Conservation (phyloP, 2,888 invertebrate species). For the Rapana venosa region DNA sequence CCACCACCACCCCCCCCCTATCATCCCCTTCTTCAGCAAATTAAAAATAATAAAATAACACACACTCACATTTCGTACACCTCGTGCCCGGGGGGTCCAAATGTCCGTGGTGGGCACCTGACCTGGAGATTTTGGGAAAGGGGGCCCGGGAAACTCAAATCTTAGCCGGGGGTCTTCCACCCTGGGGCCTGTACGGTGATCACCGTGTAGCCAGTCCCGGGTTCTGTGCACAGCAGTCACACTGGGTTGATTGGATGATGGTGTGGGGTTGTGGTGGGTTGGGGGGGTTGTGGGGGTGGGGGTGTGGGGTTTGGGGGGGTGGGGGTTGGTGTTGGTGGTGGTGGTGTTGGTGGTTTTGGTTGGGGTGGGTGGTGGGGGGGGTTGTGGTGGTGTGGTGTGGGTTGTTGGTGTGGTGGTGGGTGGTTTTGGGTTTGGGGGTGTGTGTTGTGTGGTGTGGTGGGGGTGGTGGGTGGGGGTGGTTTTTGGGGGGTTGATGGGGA, state of each 20-base stretch:
- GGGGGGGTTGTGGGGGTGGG: neutral
- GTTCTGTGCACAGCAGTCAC: neutral
- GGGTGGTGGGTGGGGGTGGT: no score
- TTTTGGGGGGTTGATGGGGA: no score
- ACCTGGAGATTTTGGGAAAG: neutral
- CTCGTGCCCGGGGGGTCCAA: slow-evolving; percentile 31
- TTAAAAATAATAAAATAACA: no score
- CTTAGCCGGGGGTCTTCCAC: slow-evolving; percentile 31
- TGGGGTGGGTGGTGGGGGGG: neutral
- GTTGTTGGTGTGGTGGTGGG: neutral
- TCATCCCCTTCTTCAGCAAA: no score
- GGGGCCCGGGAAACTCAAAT: neutral
- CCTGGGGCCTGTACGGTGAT: neutral
- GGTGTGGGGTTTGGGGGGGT: neutral
- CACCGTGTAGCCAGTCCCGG: neutral
- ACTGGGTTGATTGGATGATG: no score
- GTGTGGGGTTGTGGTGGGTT: no score
- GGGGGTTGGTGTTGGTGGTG: neutral
- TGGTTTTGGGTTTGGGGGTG: neutral
- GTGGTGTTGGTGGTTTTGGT: neutral
- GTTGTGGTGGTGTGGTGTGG: neutral
- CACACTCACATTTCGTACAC: slow-evolving; percentile 9
- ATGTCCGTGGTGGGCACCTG: neutral
- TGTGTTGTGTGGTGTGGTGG: no score
- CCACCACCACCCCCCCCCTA: no score